These are phyloP conservation scores for Etheostoma spectabile DNA, from an alignment of 2,113 vertebrate species.

Conservation along the genomic window DNA sequence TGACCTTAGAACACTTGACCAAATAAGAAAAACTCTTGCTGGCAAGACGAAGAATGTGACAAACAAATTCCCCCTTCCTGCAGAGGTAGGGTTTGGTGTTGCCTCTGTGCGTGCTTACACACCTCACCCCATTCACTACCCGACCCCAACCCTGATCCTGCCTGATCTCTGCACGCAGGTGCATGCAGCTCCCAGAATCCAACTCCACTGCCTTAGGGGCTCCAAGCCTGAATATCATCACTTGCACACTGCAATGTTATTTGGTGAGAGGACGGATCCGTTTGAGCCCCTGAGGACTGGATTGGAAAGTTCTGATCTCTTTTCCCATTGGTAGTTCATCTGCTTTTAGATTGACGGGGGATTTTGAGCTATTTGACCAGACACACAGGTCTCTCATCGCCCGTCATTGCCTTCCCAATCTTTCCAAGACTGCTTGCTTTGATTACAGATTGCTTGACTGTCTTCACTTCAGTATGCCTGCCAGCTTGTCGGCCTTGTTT, in stretches of 20 bases:
- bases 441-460: background rate
- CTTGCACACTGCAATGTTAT: background rate
- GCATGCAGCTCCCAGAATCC: conserved; percentile 45
- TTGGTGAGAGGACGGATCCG: background rate
- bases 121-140: background rate
- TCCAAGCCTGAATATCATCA: conserved; percentile 7
- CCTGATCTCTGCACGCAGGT: conserved; percentile 39
- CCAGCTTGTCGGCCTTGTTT: background rate
- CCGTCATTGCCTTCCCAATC: background rate
- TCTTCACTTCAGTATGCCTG: background rate
- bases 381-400: background rate
- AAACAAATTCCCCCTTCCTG: conserved; percentile 37
- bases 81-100: conserved; percentile 78
- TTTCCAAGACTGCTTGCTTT: conserved; percentile 18
- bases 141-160: conserved; percentile 4
- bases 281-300: conserved; percentile 71
- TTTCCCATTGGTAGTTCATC: background rate
- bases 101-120: conserved; percentile 43
- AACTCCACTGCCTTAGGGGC: conserved; percentile 69
- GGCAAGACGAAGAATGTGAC: conserved; percentile 37
- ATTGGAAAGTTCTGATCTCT: conserved; percentile 46
- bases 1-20: background rate
- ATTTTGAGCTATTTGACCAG: conserved; percentile 3
- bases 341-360: conserved; percentile 9
- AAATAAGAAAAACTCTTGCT: conserved; percentile 14